These are phyloP conservation scores for Seriola dumerili DNA, from an alignment of 2,113 vertebrate species.

Conservation along the genomic window DNA sequence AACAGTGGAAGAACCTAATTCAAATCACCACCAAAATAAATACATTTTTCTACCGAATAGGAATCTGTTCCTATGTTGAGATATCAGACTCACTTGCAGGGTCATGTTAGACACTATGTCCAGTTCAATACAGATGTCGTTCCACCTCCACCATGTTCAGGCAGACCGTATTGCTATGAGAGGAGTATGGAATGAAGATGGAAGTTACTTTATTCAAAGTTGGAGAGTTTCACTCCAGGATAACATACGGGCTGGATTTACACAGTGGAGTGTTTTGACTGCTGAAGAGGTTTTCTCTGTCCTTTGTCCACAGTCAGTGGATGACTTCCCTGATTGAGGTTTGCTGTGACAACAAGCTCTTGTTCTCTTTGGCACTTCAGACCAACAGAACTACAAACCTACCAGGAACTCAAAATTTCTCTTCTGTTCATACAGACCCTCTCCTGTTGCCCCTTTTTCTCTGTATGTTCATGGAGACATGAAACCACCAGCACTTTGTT, in stretches of 20 bases:
- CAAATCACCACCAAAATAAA: too few species aligned
- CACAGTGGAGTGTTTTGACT: background rate
- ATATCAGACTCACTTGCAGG: background rate
- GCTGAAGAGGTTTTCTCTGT: slow-evolving; percentile 22
- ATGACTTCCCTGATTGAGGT: slow-evolving; percentile 27
- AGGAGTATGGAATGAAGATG: background rate
- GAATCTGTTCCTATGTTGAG: background rate
- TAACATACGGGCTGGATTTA: slow-evolving; percentile 8
- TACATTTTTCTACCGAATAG: background rate
- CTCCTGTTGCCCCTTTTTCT: background rate
- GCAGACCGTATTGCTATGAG: background rate
- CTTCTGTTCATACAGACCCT: background rate
- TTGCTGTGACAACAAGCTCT: slow-evolving; percentile 31
- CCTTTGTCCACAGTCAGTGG: slow-evolving; percentile 26
- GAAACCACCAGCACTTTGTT: background rate
- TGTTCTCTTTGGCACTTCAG: slow-evolving; percentile 29
- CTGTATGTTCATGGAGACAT: background rate
- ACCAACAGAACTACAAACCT: slow-evolving; percentile 11
- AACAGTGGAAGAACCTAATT: too few species aligned
- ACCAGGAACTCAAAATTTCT: background rate
- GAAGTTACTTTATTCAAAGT: background rate
- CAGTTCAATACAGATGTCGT: background rate
- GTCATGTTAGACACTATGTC: background rate
- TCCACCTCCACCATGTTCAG: background rate
- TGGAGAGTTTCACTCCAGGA: background rate